These are phyloP conservation scores for Eristalis intricaria DNA, from an alignment of 2,888 invertebrate genomes.

Conservation along the genomic window DNA sequence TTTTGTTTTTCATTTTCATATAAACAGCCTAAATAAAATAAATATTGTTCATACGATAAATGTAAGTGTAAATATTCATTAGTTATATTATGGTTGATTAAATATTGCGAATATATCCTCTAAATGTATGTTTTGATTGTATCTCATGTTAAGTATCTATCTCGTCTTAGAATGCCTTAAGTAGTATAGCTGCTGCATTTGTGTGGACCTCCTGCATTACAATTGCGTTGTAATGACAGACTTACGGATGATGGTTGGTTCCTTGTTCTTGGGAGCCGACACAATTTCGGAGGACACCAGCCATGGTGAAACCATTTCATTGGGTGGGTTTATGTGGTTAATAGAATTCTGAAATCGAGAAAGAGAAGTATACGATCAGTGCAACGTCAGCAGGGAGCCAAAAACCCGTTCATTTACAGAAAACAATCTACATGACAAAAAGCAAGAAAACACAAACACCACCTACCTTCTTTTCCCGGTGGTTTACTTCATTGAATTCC, in stretches of 20 bases:
- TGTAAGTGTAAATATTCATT: conserved; percentile 53
- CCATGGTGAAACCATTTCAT: conserved; percentile 90
- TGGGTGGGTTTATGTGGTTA: conserved; percentile 82
- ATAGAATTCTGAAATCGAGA: conserved; percentile 81
- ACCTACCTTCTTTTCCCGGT: conserved; percentile 78
- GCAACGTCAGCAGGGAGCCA: background rate
- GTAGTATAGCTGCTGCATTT: conserved; percentile 34
- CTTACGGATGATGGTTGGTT: conserved; percentile 89
- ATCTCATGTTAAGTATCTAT: conserved; percentile 58
- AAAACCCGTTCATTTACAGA: background rate
- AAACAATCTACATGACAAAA: background rate
- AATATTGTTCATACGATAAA: conserved; percentile 65
- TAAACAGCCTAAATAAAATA: conserved; percentile 71
- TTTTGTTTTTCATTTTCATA: conserved; percentile 20
- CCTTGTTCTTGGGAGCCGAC: conserved; percentile 85
- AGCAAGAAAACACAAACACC: conserved; percentile 3
- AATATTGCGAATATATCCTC: conserved; percentile 63
- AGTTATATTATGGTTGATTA: conserved; percentile 42
- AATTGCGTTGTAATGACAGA: conserved; percentile 94
- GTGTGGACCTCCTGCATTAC: conserved; percentile 77
- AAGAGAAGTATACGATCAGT: background rate
- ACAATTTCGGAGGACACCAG: conserved; percentile 89
- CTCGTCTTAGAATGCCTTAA: conserved; percentile 63
- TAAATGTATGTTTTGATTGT: conserved; percentile 48
- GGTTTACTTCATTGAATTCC: conserved; percentile 76